Percentiles rank a stretch among this genome's conserved stretches.
These are phyloP conservation scores for Phyllotreta cruciferae DNA, from an alignment of 2,888 invertebrate genomes.

Conservation along the genomic window DNA sequence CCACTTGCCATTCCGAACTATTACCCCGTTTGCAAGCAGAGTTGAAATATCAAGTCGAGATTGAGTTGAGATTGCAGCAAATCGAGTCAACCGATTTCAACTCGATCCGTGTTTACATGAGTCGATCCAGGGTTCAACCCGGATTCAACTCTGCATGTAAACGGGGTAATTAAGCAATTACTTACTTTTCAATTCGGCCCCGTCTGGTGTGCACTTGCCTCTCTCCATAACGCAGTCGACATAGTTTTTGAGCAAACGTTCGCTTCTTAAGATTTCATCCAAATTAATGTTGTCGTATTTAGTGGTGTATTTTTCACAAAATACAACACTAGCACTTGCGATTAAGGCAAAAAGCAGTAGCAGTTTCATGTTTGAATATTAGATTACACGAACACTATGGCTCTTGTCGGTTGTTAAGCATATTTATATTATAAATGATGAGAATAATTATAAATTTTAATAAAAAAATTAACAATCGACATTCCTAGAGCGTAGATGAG, in stretches of 20 bases:
- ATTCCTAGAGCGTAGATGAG: too few relatives aligned
- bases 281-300: slow-evolving; percentile 73
- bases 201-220: slow-evolving; percentile 71
- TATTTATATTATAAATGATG: too few relatives aligned
- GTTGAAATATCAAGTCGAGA: too few relatives aligned
- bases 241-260: slow-evolving; percentile 70
- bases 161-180: slow-evolving; percentile 27
- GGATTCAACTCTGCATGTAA: too few relatives aligned
- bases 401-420: neutral
- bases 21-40: too few relatives aligned
- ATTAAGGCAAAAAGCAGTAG: neutral
- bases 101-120: too few relatives aligned
- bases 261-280: slow-evolving; percentile 69
- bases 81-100: too few relatives aligned
- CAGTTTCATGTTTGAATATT: slow-evolving; percentile 12
- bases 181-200: slow-evolving; percentile 63
- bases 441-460: too few relatives aligned
- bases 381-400: neutral
- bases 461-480: too few relatives aligned
- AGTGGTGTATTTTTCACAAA: slow-evolving; percentile 62
- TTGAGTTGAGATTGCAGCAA: too few relatives aligned
- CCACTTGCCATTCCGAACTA: slow-evolving; percentile 5
- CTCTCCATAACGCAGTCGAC: slow-evolving; percentile 69
- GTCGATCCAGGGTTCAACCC: too few relatives aligned
- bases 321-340: neutral